phyloP scores from a whole-genome alignment of 2,797 vertebrate species.

The Mus spretus region DNA sequence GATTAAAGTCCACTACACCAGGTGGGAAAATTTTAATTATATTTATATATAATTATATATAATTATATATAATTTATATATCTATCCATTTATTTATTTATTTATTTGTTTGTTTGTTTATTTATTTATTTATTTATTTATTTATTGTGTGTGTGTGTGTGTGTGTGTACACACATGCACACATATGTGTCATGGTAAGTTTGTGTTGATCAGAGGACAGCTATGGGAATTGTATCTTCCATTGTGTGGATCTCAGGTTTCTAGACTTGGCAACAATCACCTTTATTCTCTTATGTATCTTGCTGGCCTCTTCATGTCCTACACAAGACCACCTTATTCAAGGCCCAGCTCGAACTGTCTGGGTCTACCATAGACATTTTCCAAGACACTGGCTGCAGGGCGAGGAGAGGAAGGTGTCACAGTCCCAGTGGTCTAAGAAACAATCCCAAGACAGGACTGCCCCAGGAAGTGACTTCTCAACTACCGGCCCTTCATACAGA shows the following conservation, averaged over 20 bases:
- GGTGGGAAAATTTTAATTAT: too few species aligned
- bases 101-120: neutral
- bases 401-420: neutral
- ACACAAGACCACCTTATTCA: neutral
- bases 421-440: neutral
- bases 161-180: neutral
- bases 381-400: neutral
- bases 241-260: neutral
- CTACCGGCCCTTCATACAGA: neutral
- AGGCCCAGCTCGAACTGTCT: neutral
- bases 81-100: too few species aligned
- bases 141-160: too few species aligned
- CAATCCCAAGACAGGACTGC: neutral
- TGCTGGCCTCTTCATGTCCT: neutral
- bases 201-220: neutral
- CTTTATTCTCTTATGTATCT: neutral
- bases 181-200: neutral
- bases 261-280: neutral
- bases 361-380: neutral
- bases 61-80: too few species aligned
- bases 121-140: too few species aligned
- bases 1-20: neutral
- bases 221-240: neutral
- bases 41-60: too few species aligned
- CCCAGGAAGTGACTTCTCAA: neutral